Conservation (phyloP, 1,140 invertebrate species). For the Drosophila sulfurigaster region DNA sequence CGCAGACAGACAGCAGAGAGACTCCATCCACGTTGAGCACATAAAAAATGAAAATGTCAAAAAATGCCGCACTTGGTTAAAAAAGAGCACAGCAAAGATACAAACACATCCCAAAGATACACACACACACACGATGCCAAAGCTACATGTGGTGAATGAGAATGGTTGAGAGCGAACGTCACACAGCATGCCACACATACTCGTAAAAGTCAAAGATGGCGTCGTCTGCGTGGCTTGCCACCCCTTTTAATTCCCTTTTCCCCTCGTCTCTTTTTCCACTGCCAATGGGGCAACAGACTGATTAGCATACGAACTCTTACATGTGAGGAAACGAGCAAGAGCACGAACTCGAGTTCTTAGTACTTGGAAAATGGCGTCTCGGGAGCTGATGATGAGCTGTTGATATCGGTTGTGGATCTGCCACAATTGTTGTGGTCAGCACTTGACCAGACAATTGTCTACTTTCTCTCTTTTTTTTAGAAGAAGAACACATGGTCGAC, state of each 20-base stretch:
- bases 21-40: slow-evolving; percentile 29
- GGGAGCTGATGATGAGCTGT: slow-evolving; percentile 3
- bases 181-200: slow-evolving; percentile 9
- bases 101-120: slow-evolving; percentile 37
- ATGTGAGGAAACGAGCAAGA: background rate
- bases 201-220: slow-evolving; percentile 50
- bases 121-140: slow-evolving; percentile 21
- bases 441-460: slow-evolving; percentile 55
- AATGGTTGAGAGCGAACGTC: background rate
- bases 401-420: slow-evolving; percentile 17
- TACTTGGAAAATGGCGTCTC: slow-evolving; percentile 39
- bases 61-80: slow-evolving; percentile 60
- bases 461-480: background rate
- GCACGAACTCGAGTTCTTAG: background rate
- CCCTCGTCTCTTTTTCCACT: background rate
- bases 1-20: background rate
- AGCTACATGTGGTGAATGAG: slow-evolving; percentile 14
- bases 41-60: slow-evolving; percentile 69
- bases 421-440: slow-evolving; percentile 48
- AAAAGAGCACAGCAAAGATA: slow-evolving; percentile 47
- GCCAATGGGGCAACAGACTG: slow-evolving; percentile 35
- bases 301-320: slow-evolving; percentile 41
- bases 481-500: slow-evolving; percentile 33
- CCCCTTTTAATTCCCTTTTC: slow-evolving; percentile 30
- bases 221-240: slow-evolving; percentile 40